These are phyloP conservation scores for Drosophila ercepeae DNA, from an alignment of 1,140 invertebrate species.

Conservation along the genomic window DNA sequence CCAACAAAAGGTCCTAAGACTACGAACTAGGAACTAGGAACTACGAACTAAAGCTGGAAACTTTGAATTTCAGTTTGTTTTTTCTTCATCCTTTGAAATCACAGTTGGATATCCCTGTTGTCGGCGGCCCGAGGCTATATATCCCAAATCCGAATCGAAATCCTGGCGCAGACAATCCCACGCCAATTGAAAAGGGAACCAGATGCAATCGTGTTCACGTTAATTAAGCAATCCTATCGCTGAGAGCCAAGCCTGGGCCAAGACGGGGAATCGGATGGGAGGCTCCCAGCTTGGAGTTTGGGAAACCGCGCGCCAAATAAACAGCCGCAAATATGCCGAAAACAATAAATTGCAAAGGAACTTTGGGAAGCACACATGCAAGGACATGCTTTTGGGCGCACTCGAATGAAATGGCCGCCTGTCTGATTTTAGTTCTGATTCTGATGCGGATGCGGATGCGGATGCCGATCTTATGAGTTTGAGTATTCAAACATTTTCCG, in stretches of 20 bases:
- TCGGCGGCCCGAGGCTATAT: not conserved
- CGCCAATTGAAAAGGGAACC: conserved; percentile 12
- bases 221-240: conserved; percentile 44
- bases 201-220: conserved; percentile 46
- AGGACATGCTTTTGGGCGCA: conserved; percentile 45
- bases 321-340: conserved; percentile 73
- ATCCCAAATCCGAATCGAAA: conserved; percentile 4
- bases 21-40: not conserved
- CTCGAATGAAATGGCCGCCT: conserved; percentile 57
- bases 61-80: too few species aligned
- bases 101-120: too few species aligned
- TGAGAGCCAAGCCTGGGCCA: not conserved
- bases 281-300: too few species aligned
- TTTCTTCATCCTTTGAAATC: too few species aligned
- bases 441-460: not conserved
- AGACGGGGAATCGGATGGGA: not conserved
- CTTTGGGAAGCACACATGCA: conserved; percentile 19
- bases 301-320: conserved; percentile 57
- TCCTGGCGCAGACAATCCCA: conserved; percentile 3
- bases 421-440: conserved; percentile 28
- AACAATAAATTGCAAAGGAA: conserved; percentile 73
- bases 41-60: too few species aligned
- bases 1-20: not conserved
- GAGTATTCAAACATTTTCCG: conserved; percentile 65
- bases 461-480: conserved; percentile 4